phyloP scores from a whole-genome alignment of 1,140 invertebrate genomes.

The Drosophila pallidifrons region DNA sequence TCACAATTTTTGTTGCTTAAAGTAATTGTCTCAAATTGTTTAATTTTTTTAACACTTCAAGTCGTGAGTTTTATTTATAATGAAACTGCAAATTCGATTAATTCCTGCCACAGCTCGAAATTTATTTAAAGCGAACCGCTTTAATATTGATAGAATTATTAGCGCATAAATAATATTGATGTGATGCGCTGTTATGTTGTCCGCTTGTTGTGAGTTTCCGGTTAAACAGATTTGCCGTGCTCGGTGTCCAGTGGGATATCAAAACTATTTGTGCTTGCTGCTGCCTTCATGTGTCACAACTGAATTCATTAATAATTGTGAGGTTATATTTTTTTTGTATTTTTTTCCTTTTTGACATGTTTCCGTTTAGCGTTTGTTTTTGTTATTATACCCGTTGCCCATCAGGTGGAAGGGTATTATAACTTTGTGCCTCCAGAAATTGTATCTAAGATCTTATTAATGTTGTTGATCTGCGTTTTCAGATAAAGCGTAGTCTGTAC shows the following conservation, averaged over 20 bases:
- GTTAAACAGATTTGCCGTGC: neutral
- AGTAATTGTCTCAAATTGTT: too few relatives aligned
- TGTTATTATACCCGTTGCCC: neutral
- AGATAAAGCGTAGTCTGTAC: too few relatives aligned
- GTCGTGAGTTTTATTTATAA: too few relatives aligned
- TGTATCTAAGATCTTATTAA: too few relatives aligned
- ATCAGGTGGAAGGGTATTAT: too few relatives aligned
- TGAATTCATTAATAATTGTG: slow-evolving; percentile 11
- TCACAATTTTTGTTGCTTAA: too few relatives aligned
- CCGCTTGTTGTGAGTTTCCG: neutral
- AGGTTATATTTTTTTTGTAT: too few relatives aligned
- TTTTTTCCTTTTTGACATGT: neutral
- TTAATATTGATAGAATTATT: neutral
- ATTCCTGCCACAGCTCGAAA: too few relatives aligned
- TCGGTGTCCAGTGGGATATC: neutral
- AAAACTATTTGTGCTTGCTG: neutral
- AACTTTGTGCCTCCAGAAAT: too few relatives aligned
- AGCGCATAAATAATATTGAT: slow-evolving; percentile 1
- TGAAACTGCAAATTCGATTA: too few relatives aligned
- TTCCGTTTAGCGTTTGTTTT: slow-evolving; percentile 1
- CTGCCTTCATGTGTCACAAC: neutral
- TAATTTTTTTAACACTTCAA: too few relatives aligned
- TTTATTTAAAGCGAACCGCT: neutral
- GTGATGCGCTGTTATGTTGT: neutral
- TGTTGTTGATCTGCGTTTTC: too few relatives aligned